Base-by-base conservation (phyloP, 2,113 vertebrate genomes). In the Uria lomvia region DNA sequence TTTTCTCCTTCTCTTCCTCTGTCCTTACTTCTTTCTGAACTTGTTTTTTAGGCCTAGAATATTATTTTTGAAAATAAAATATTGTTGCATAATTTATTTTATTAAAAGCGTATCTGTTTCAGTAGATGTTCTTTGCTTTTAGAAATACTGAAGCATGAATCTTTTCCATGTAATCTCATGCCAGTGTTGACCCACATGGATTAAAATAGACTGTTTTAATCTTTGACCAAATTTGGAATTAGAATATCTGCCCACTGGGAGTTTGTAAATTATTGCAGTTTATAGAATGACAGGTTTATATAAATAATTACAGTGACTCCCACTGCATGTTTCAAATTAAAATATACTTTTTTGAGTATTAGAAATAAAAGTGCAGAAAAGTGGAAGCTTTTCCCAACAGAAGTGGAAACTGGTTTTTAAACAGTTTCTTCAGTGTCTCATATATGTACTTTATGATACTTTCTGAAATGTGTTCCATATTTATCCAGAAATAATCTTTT, bases 171-270 rank as follows among this genome's bases (percentile, higher is more conserved):
- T 97, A 96, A 97, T 98, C 93, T 97, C 92, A 97, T 98, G 98
- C 98, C 98, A 98, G n/a, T 98, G 98, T 98, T 98, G 98, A 98
- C 98, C 98, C 97, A 97, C 96, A 94, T 97, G 97, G 98, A 98
- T 98, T 98, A 98, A 98, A 99, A 98, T 98, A 98, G 97, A 94
- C 85, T 86, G 97, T 92, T 98, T 98, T 98, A 98, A 98, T 96
- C 97, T 96, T 96, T 99, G 98, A 99, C 98, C 98, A 99, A 99
- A 99, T 99, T 98, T 99, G 99, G 98, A 98, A 98, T 98, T 98
- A 98, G 94, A 96, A 13, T 95, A 93, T 98, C 97, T 98, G 52
- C 95, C 97, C 97, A 96, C 96, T 97, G 96, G 97, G 98, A 97
- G 97, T 98, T 97, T 97, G 92, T 97, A 97, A 98, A 98, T 98